Evolutionary conservation across 2,888 invertebrate genomes (phyloP).

Genomic region (Aleiodes leptofemur): DNA sequence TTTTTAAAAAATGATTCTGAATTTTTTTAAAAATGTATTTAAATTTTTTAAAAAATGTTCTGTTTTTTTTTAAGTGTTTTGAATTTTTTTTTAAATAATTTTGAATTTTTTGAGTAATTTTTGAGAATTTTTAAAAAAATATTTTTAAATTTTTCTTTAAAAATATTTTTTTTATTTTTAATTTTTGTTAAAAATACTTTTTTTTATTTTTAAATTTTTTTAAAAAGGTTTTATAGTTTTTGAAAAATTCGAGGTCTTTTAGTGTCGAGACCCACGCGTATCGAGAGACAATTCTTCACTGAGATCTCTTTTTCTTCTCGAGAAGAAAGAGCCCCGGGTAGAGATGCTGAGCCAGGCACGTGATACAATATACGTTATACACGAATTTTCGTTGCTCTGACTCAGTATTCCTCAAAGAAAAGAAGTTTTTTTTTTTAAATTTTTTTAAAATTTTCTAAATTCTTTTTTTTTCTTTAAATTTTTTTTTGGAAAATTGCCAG

Average conservation of each 20-base stretch:
- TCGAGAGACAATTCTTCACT: slow-evolving; percentile 55
- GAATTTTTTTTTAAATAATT: background rate
- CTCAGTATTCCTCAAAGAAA: slow-evolving; percentile 59
- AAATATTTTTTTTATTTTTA: too few species aligned
- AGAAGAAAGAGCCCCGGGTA: slow-evolving; percentile 41
- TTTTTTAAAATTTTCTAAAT: too few species aligned
- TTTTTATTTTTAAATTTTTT: too few species aligned
- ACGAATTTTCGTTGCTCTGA: slow-evolving; percentile 62
- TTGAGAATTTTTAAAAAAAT: background rate
- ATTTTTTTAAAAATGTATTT: background rate
- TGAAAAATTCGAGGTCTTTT: too few species aligned
- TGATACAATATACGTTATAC: slow-evolving; percentile 59
- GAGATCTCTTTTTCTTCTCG: slow-evolving; percentile 36
- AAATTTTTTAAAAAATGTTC: too few species aligned
- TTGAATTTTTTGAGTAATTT: too few species aligned
- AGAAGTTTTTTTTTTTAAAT: background rate
- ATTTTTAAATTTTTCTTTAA: background rate
- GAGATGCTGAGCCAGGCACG: slow-evolving; percentile 53
- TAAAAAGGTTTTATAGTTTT: too few species aligned
- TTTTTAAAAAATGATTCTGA: slow-evolving; percentile 5
- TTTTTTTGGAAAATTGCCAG: slow-evolving; percentile 45
- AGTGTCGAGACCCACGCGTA: slow-evolving; percentile 40
- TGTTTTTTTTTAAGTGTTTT: too few species aligned
- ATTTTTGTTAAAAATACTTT: too few species aligned
- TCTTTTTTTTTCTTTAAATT: background rate